Evolutionary conservation across 2,113 vertebrate genomes (phyloP).

Genomic region (Helogale parvula): DNA sequence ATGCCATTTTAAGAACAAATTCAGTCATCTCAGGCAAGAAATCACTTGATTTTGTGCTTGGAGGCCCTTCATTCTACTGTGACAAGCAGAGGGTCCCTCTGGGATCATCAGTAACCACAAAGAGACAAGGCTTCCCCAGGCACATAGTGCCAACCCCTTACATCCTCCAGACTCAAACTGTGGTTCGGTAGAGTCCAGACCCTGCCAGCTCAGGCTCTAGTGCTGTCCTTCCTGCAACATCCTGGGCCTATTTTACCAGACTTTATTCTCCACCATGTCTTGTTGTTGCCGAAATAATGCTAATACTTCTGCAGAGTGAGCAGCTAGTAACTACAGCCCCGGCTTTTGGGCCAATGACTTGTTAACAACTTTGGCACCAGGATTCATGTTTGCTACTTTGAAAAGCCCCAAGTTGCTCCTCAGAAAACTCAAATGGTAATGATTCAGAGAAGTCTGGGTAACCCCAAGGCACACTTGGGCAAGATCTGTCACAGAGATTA

Average conservation of each 20-base stretch:
- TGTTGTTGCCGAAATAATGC: background rate
- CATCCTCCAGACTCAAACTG: background rate
- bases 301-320: background rate
- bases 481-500: background rate
- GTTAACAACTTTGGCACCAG: background rate
- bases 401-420: background rate
- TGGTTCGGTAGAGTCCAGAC: background rate
- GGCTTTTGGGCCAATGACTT: background rate
- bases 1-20: slow-evolving; percentile 45
- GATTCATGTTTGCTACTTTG: background rate
- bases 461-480: background rate
- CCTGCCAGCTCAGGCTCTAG: background rate
- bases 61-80: slow-evolving; percentile 3
- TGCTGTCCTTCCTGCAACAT: background rate
- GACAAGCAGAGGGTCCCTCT: background rate
- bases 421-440: background rate
- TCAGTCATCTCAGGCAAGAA: background rate
- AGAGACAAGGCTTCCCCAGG: background rate
- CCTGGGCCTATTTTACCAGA: background rate
- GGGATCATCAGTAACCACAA: background rate
- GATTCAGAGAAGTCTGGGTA: background rate
- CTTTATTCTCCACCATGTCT: background rate
- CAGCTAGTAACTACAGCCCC: background rate
- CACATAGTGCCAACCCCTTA: background rate
- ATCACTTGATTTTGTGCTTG: slow-evolving; percentile 20